Evolutionary conservation across 2,888 invertebrate species (phyloP).

Genomic region (Machimus rusticus): DNA sequence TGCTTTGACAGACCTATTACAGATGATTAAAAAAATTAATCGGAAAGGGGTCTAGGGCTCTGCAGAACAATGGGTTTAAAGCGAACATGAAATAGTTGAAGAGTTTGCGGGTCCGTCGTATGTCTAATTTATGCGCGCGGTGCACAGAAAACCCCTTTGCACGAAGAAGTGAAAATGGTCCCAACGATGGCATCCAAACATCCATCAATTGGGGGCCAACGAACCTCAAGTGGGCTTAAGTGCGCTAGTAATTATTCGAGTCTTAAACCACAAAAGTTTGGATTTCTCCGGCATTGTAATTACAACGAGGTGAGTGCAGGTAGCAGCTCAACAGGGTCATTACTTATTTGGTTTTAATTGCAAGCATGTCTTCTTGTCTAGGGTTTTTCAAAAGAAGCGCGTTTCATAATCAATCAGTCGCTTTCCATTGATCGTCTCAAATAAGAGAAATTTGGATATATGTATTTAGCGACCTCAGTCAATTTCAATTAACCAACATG

Average conservation of each 20-base stretch:
- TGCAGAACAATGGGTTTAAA: not conserved
- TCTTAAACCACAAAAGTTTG: not conserved
- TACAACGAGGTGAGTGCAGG: not conserved
- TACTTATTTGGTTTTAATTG: not conserved
- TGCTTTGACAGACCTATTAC: not conserved
- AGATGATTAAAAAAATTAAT: not conserved
- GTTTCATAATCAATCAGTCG: not conserved
- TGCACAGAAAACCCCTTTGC: not conserved
- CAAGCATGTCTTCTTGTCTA: not conserved
- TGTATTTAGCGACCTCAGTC: not conserved
- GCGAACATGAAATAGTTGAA: not conserved
- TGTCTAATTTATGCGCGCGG: not conserved
- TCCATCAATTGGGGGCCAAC: not conserved
- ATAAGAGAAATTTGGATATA: not conserved
- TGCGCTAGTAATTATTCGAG: not conserved
- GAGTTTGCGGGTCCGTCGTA: not conserved
- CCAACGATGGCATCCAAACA: not conserved
- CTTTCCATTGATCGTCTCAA: not conserved
- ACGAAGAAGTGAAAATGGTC: not conserved
- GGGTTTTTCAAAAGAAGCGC: not conserved
- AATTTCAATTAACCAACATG: not conserved
- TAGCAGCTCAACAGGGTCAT: not conserved
- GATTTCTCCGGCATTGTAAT: not conserved
- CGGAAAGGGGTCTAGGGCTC: not conserved
- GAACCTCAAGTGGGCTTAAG: not conserved